These are phyloP conservation scores for Drosophila macrothrix DNA, from an alignment of 2,888 invertebrate species.

Conservation along the genomic window DNA sequence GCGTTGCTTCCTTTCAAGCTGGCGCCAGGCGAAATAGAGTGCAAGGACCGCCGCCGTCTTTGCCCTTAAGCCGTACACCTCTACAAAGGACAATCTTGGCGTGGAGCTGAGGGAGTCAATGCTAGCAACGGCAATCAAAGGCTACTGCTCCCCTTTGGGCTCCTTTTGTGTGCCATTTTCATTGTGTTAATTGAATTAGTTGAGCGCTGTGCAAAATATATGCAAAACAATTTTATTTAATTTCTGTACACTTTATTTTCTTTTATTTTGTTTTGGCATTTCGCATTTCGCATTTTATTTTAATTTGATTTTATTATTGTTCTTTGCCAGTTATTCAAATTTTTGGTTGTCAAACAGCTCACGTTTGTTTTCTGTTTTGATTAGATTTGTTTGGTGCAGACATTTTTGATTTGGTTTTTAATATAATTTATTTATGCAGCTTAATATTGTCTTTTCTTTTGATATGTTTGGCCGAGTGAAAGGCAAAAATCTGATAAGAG, in stretches of 20 bases:
- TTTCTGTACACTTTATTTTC: slow-evolving; percentile 20
- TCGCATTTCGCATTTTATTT: slow-evolving; percentile 21
- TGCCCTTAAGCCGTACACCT: slow-evolving; percentile 57
- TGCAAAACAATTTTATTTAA: slow-evolving; percentile 53
- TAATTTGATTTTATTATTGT: slow-evolving; percentile 66
- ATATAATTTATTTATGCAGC: slow-evolving; percentile 68
- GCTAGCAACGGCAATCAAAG: slow-evolving; percentile 48
- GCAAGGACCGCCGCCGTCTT: slow-evolving; percentile 74
- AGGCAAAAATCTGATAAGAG: slow-evolving; percentile 36
- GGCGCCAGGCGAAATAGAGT: slow-evolving; percentile 47
- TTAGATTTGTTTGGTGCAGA: slow-evolving; percentile 57
- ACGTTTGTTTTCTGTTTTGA: slow-evolving; percentile 51
- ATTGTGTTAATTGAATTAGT: slow-evolving; percentile 79
- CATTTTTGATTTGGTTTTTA: slow-evolving; percentile 38
- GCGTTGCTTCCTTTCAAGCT: slow-evolving; percentile 25
- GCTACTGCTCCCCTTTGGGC: slow-evolving; percentile 32
- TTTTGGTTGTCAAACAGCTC: slow-evolving; percentile 54
- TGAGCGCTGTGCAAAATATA: slow-evolving; percentile 49
- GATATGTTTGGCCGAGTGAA: slow-evolving; percentile 26
- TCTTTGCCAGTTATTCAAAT: slow-evolving; percentile 55
- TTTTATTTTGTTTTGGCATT: slow-evolving; percentile 2
- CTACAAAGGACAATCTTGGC: slow-evolving; percentile 51
- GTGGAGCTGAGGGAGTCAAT: slow-evolving; percentile 1
- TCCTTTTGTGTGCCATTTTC: slow-evolving; percentile 51
- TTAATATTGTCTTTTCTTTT: slow-evolving; percentile 21